phyloP scores from a whole-genome alignment of 2,888 invertebrate genomes.

The Patella pellucida region DNA sequence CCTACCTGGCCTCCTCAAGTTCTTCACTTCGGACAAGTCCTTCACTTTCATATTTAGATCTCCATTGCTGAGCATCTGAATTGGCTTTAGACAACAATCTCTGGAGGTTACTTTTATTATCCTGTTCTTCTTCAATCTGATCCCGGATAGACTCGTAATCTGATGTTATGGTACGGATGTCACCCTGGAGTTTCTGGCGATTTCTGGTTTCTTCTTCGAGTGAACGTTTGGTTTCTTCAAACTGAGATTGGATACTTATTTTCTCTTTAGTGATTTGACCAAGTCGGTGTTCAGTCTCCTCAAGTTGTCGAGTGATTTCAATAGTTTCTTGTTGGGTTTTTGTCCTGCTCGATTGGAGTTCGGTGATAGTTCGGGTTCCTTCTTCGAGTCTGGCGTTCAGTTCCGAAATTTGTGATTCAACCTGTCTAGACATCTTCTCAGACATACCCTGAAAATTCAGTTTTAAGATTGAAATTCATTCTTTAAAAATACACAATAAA shows the following conservation, averaged over 20 bases:
- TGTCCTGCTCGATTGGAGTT: slow-evolving; percentile 87
- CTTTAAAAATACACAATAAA: too few species aligned
- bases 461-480: too few species aligned
- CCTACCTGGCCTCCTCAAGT: slow-evolving; percentile 68
- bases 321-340: slow-evolving; percentile 97
- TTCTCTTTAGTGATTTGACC: slow-evolving; percentile 92
- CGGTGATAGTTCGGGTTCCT: slow-evolving; percentile 94
- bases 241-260: slow-evolving; percentile 92
- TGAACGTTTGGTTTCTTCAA: slow-evolving; percentile 97
- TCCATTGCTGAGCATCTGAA: slow-evolving; percentile 95
- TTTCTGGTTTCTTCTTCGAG: slow-evolving; percentile 90
- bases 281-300: slow-evolving; percentile 97
- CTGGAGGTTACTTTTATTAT: slow-evolving; percentile 97
- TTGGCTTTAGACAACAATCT: slow-evolving; percentile 98
- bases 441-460: slow-evolving; percentile 83
- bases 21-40: slow-evolving; percentile 74
- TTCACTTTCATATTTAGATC: slow-evolving; percentile 96
- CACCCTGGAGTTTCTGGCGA: slow-evolving; percentile 72
- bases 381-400: slow-evolving; percentile 96
- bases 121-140: slow-evolving; percentile 98
- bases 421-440: slow-evolving; percentile 98
- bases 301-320: slow-evolving; percentile 94
- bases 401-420: slow-evolving; percentile 95
- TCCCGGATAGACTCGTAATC: slow-evolving; percentile 98
- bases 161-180: slow-evolving; percentile 98